Evolutionary conservation across 2,113 vertebrate genomes (phyloP).

Genomic region (Sphyrna mokarran): DNA sequence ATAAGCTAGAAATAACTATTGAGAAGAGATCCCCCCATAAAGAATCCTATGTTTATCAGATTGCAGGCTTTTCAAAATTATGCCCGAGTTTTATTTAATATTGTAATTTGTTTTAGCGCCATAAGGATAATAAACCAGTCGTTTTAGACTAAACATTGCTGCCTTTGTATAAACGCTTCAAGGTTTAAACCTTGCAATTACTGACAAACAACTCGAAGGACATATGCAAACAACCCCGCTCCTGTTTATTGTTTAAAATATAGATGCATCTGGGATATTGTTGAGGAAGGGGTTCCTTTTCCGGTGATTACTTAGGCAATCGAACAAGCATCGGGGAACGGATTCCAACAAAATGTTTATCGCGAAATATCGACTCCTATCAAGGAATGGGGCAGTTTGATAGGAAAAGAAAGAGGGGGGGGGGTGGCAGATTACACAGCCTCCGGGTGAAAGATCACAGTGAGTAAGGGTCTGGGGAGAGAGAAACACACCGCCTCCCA

Average conservation of each 20-base stretch:
- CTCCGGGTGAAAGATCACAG: background rate
- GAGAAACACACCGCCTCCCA: slow-evolving; percentile 30
- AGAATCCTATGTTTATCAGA: background rate
- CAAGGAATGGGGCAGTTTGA: background rate
- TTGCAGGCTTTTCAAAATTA: background rate
- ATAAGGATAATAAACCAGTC: background rate
- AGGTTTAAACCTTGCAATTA: background rate
- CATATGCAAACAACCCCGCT: background rate
- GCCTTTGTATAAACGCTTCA: background rate
- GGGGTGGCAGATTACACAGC: background rate
- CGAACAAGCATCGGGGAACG: background rate
- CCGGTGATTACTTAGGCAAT: background rate
- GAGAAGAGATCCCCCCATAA: background rate
- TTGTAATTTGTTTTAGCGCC: background rate
- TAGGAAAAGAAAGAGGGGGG: background rate
- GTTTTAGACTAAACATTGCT: background rate
- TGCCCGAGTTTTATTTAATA: background rate
- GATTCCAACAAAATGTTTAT: background rate
- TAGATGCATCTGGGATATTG: background rate
- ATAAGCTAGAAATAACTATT: background rate
- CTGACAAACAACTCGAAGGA: background rate
- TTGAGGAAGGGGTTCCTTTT: background rate
- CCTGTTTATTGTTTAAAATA: background rate
- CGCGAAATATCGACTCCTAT: background rate
- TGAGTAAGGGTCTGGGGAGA: background rate